Conservation (phyloP, 1,140 invertebrate species). For the Metopolophium dirhodum region DNA sequence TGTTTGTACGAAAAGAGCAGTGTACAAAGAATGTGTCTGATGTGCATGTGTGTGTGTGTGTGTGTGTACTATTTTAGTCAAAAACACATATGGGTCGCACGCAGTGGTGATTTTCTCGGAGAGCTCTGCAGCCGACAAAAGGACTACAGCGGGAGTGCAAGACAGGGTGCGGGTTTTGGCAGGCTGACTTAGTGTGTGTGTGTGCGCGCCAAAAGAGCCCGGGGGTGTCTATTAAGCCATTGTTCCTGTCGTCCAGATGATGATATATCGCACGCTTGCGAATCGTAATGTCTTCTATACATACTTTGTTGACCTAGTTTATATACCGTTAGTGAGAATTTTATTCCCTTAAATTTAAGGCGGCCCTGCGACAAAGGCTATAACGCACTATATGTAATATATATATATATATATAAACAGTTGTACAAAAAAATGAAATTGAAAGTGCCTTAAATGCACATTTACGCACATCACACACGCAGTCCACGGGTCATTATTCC, state of each 20-base stretch:
- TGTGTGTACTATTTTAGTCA: background rate
- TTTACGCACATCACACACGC: background rate
- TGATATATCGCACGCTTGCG: background rate
- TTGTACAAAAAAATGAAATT: background rate
- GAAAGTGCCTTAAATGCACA: background rate
- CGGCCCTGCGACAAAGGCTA: background rate
- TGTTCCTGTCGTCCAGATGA: conserved; percentile 3
- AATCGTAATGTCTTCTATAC: background rate
- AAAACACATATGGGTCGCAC: conserved; percentile 15
- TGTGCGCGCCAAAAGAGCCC: background rate
- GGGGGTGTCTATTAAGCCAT: background rate
- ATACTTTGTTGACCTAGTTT: background rate
- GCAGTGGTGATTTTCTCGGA: background rate
- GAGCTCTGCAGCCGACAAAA: conserved; percentile 19
- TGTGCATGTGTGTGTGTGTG: background rate
- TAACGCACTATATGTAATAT: background rate
- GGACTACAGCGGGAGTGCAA: background rate
- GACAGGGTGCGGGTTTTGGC: background rate
- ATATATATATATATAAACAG: background rate
- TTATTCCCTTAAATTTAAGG: background rate
- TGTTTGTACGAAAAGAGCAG: background rate
- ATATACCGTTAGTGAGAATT: background rate
- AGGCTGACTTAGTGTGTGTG: background rate
- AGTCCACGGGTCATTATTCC: background rate
- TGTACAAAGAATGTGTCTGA: background rate